A percentile compares a stretch with the other conserved stretches of the same genome.
Conservation (phyloP, 1,140 invertebrate species). For the Lanistes nyassanus region DNA sequence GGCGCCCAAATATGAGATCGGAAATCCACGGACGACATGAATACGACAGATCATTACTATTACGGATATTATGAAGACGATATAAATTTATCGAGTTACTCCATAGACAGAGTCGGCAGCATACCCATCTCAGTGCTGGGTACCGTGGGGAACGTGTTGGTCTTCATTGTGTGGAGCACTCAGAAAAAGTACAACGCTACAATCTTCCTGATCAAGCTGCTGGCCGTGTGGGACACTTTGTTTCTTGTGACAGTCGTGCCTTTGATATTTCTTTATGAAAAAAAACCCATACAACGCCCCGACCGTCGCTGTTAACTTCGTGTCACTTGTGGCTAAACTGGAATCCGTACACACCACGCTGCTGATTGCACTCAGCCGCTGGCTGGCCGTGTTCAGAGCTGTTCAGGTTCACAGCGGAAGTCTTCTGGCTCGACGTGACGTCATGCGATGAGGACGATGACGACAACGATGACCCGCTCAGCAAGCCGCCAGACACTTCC, state of each 20-base stretch:
- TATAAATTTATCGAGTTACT: too few relatives aligned
- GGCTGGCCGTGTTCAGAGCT: neutral
- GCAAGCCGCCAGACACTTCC: conserved; percentile 37
- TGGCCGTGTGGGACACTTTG: conserved; percentile 3
- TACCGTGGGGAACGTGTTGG: neutral
- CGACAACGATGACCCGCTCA: conserved; percentile 16
- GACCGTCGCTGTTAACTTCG: too few relatives aligned
- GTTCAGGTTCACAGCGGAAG: neutral
- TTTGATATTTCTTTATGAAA: neutral
- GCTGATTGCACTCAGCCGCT: conserved; percentile 5
- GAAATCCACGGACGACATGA: too few relatives aligned
- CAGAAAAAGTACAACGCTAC: neutral
- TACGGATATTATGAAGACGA: too few relatives aligned
- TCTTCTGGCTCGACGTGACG: neutral
- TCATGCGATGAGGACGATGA: neutral
- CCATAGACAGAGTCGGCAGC: neutral
- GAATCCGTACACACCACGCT: neutral
- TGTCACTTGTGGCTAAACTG: neutral
- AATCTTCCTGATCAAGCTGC: conserved; percentile 1
- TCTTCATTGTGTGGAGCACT: neutral
- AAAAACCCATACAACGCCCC: too few relatives aligned
- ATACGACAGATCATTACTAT: too few relatives aligned
- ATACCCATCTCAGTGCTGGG: neutral
- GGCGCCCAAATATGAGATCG: too few relatives aligned
- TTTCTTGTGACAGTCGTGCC: neutral